These are phyloP conservation scores for Bothrops jararaca DNA, from an alignment of 2,113 vertebrate species.

Conservation along the genomic window DNA sequence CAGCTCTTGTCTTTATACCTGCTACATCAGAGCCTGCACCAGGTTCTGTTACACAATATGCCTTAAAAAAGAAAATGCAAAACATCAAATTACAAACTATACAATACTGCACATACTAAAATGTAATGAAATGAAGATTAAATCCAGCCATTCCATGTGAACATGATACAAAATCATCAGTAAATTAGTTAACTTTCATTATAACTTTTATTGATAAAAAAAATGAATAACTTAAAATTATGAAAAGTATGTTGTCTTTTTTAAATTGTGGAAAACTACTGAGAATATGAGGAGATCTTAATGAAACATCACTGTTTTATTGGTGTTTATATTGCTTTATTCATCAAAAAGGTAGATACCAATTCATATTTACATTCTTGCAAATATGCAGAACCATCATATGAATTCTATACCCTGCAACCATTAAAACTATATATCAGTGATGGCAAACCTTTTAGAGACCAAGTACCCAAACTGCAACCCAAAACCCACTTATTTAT, in stretches of 20 bases:
- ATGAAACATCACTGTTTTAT: background rate
- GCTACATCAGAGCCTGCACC: constrained; percentile 93
- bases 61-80: constrained; percentile 65
- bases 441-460: no score
- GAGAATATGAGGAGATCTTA: background rate
- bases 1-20: constrained; percentile 84
- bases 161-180: background rate
- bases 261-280: background rate
- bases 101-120: background rate
- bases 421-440: background rate
- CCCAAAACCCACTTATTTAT: no score
- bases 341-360: background rate
- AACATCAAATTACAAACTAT: background rate
- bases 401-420: background rate
- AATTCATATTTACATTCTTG: background rate
- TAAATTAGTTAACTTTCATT: background rate
- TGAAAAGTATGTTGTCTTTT: background rate
- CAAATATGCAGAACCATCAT: background rate
- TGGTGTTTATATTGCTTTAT: background rate
- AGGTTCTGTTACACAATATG: constrained; percentile 93
- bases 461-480: no score
- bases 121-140: background rate
- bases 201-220: background rate
- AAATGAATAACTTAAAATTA: background rate
- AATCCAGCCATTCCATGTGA: background rate